Percentiles rank a stretch among this genome's conserved stretches.
These are phyloP conservation scores for Phortica okadai DNA, from an alignment of 2,888 invertebrate species.

Conservation along the genomic window DNA sequence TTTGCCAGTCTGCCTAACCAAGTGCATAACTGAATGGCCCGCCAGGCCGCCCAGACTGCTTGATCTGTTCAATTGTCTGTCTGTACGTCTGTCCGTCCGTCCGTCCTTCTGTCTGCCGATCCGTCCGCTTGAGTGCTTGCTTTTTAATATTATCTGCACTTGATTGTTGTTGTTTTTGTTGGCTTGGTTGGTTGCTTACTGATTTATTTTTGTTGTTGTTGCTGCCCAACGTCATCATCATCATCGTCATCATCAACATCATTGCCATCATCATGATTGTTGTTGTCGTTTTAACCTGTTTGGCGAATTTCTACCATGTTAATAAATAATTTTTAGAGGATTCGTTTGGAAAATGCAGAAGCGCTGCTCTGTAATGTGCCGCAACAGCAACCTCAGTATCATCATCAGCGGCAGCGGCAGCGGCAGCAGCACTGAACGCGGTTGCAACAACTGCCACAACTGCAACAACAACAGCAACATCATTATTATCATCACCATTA, in stretches of 20 bases:
- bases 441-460: background rate
- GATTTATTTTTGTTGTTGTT: slow-evolving; percentile 43
- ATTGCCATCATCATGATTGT: slow-evolving; percentile 3
- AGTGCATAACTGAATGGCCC: slow-evolving; percentile 1
- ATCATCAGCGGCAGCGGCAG: slow-evolving; percentile 46
- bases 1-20: slow-evolving; percentile 51
- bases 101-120: slow-evolving; percentile 31
- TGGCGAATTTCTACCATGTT: slow-evolving; percentile 72
- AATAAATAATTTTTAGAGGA: slow-evolving; percentile 76
- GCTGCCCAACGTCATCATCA: slow-evolving; percentile 10
- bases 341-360: slow-evolving; percentile 52
- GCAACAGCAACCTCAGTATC: slow-evolving; percentile 39
- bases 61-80: slow-evolving; percentile 45
- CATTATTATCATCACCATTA: slow-evolving; percentile 3
- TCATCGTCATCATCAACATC: background rate
- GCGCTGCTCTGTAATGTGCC: slow-evolving; percentile 37
- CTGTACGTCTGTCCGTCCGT: slow-evolving; percentile 39
- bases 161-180: slow-evolving; percentile 23
- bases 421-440: background rate
- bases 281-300: slow-evolving; percentile 72
- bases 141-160: slow-evolving; percentile 68
- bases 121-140: slow-evolving; percentile 58
- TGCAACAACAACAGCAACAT: background rate
- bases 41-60: slow-evolving; percentile 5
- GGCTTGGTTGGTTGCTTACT: slow-evolving; percentile 59